These are phyloP conservation scores for Thera britannica DNA, from an alignment of 2,888 invertebrate species.

Conservation along the genomic window DNA sequence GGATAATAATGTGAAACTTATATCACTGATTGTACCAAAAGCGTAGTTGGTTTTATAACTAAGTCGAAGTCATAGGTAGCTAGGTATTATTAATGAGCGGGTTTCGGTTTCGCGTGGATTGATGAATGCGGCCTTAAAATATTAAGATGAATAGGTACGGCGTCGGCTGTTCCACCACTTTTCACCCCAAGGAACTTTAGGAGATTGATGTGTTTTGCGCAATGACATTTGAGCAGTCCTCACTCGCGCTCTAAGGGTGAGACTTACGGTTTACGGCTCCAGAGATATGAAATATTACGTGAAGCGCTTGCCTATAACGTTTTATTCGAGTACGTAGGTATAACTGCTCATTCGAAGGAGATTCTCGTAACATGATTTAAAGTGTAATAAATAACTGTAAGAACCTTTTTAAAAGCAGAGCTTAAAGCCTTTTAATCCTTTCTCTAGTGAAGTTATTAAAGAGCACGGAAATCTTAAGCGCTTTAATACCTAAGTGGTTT, in stretches of 20 bases:
- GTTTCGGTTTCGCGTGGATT: conserved; percentile 49
- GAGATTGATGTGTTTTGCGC: conserved; percentile 68
- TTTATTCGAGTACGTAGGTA: conserved; percentile 27
- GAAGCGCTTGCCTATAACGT: conserved; percentile 51
- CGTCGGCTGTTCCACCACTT: conserved; percentile 35
- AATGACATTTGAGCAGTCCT: conserved; percentile 52
- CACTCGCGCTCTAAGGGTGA: conserved; percentile 46
- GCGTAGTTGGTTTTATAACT: conserved; percentile 28
- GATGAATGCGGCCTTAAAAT: conserved; percentile 57
- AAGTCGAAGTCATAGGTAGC: conserved; percentile 12
- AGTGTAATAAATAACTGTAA: not conserved
- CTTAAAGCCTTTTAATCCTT: not conserved
- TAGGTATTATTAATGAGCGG: conserved; percentile 45
- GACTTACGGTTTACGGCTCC: conserved; percentile 59
- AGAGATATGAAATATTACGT: conserved; percentile 48
- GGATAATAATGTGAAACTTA: no score
- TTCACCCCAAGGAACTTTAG: conserved; percentile 46
- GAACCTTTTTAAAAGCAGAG: conserved; percentile 1
- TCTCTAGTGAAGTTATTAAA: conserved; percentile 3
- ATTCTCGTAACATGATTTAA: conserved; percentile 6
- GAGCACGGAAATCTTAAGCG: not conserved
- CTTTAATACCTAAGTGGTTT: no score
- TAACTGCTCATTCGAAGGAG: conserved; percentile 23
- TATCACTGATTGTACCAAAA: not conserved
- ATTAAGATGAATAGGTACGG: conserved; percentile 56